Percentiles rank a stretch among this genome's conserved stretches.
Evolutionary conservation across 2,888 invertebrate genomes (phyloP).

Genomic region (Perdita meconis): DNA sequence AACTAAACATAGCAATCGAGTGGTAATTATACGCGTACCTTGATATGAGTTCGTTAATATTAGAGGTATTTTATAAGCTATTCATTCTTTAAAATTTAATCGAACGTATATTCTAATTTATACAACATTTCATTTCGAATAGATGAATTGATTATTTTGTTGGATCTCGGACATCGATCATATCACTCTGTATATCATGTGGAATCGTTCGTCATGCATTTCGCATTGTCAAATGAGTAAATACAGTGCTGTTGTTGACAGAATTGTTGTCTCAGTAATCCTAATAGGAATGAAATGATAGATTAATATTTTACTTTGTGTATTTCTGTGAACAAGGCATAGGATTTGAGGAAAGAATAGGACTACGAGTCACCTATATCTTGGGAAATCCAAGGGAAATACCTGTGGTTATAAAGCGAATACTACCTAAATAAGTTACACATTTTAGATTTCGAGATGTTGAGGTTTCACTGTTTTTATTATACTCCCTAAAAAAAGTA

Average conservation of each 20-base stretch:
- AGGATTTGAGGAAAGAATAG: background rate
- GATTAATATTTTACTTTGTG: background rate
- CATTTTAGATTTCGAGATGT: too few relatives aligned
- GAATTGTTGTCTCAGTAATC: background rate
- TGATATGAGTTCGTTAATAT: constrained; percentile 34
- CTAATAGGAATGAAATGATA: too few relatives aligned
- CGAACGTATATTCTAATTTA: too few relatives aligned
- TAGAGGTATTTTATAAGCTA: constrained; percentile 43
- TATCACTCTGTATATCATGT: background rate
- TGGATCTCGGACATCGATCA: background rate
- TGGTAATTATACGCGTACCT: constrained; percentile 22
- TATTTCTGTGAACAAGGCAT: background rate
- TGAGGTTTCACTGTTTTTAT: too few relatives aligned
- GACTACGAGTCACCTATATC: background rate
- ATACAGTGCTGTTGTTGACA: background rate
- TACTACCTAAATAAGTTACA: background rate
- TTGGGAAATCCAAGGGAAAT: background rate
- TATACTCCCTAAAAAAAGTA: too few relatives aligned
- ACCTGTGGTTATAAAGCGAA: too few relatives aligned
- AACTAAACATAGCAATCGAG: constrained; percentile 22
- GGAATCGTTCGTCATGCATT: constrained; percentile 7
- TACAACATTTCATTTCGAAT: too few relatives aligned
- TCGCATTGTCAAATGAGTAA: background rate
- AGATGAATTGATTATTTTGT: background rate
- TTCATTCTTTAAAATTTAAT: background rate